These are phyloP conservation scores for Poeciliopsis occidentalis DNA, from an alignment of 2,113 vertebrate genomes.

Conservation along the genomic window DNA sequence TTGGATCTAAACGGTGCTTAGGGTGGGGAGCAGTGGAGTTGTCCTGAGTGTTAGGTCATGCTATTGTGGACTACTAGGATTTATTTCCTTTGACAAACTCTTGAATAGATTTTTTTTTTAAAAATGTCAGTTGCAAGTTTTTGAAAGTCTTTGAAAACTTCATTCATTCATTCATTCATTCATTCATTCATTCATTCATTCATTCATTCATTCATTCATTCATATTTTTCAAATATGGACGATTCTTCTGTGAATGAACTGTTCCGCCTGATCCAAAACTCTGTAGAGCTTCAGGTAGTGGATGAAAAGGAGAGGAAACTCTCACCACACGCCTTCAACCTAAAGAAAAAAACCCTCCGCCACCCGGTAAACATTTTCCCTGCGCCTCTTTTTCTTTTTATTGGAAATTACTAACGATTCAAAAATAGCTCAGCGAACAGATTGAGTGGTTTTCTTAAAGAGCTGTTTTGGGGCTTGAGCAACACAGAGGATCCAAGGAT, in stretches of 20 bases:
- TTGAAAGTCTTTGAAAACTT: too few relatives aligned
- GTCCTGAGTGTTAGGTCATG: constrained; percentile 32
- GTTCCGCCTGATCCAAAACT: constrained; percentile 18
- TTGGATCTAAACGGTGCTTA: constrained; percentile 8
- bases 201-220: too few relatives aligned
- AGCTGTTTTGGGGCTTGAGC: constrained; percentile 54
- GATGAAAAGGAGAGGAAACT: neutral
- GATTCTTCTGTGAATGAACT: too few relatives aligned
- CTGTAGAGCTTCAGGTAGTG: constrained; percentile 21
- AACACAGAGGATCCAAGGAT: constrained; percentile 54
- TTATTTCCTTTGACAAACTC: constrained; percentile 13
- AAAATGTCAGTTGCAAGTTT: too few relatives aligned
- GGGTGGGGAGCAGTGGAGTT: constrained; percentile 1
- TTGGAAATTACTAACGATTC: constrained; percentile 37
- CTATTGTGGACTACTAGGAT: constrained; percentile 39
- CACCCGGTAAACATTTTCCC: neutral
- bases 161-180: too few relatives aligned
- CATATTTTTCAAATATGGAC: neutral
- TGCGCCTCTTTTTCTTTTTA: neutral
- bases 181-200: too few relatives aligned
- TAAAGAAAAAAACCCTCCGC: constrained; percentile 2
- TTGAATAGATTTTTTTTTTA: too few relatives aligned
- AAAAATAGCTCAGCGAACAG: constrained; percentile 67
- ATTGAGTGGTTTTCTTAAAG: constrained; percentile 69
- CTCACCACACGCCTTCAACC: neutral